These are phyloP conservation scores for Aleiodes alternator DNA, from an alignment of 2,888 invertebrate genomes.

Conservation along the genomic window DNA sequence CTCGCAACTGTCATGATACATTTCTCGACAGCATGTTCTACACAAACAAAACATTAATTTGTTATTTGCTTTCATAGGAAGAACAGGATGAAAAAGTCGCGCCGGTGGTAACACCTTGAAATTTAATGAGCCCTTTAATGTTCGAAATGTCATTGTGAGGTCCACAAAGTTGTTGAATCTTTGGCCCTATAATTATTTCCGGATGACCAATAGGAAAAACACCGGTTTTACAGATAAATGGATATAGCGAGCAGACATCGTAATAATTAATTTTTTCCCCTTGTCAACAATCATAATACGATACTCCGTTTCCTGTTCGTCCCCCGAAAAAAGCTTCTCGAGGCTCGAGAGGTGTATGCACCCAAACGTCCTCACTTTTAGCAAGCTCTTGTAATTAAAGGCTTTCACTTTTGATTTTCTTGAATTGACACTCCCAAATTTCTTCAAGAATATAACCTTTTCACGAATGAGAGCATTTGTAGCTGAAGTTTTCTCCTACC, in stretches of 20 bases:
- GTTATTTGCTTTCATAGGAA: neutral
- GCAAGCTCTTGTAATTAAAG: no score
- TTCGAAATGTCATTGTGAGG: neutral
- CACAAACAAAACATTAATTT: neutral
- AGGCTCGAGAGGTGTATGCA: neutral
- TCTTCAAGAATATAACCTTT: no score
- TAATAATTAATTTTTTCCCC: no score
- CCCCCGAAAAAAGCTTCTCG: constrained; percentile 1
- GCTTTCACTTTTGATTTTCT: no score
- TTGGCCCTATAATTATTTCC: neutral
- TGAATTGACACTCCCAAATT: no score
- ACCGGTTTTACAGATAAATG: no score
- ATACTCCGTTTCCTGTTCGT: neutral
- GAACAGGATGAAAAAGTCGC: neutral
- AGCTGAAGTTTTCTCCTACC: no score
- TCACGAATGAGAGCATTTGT: no score
- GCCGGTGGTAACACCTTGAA: no score
- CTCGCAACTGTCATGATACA: neutral
- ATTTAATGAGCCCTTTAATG: neutral
- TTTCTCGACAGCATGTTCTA: neutral
- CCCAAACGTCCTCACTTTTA: neutral
- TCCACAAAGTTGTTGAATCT: neutral
- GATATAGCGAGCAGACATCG: no score
- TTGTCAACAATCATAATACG: neutral
- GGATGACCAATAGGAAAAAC: neutral